phyloP scores from a whole-genome alignment of 2,888 invertebrate genomes.

The Idaea biselata region DNA sequence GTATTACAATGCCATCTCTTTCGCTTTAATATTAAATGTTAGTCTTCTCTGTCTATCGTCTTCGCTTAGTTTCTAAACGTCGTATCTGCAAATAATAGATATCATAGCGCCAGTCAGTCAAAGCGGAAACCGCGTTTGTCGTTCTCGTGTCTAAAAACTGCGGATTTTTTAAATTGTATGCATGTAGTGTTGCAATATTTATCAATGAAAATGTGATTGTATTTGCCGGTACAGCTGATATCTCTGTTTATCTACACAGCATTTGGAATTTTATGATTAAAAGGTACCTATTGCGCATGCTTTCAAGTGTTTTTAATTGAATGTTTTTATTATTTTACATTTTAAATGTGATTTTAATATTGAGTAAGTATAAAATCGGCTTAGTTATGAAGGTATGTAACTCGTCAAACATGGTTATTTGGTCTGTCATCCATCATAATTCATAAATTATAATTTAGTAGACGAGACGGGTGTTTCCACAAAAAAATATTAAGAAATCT shows the following conservation, averaged over 20 bases:
- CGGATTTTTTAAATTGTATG: constrained; percentile 3
- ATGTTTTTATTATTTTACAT: background rate
- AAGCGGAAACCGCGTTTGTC: constrained; percentile 39
- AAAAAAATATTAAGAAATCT: background rate
- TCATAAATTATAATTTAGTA: too few relatives aligned
- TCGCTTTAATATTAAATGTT: constrained; percentile 28
- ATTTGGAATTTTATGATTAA: constrained; percentile 30
- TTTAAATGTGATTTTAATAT: background rate
- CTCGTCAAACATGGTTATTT: background rate
- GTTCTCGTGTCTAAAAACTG: constrained; percentile 29
- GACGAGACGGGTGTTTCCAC: too few relatives aligned
- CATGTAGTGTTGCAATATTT: constrained; percentile 30
- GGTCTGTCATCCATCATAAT: too few relatives aligned
- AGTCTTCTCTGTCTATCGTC: constrained; percentile 44
- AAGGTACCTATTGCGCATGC: constrained; percentile 32
- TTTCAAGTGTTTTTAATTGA: background rate
- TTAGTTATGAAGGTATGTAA: background rate
- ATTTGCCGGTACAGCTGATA: constrained; percentile 20
- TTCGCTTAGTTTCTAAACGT: constrained; percentile 34
- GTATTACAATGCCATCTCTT: constrained; percentile 37
- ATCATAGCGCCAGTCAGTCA: constrained; percentile 39
- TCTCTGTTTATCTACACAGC: constrained; percentile 18
- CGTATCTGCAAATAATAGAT: constrained; percentile 45
- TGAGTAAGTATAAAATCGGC: background rate
- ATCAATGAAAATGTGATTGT: constrained; percentile 56